A percentile compares a stretch with the other conserved stretches of the same genome.
Conservation (phyloP, 2,797 vertebrate genomes). For the Darevskia nairensis region DNA sequence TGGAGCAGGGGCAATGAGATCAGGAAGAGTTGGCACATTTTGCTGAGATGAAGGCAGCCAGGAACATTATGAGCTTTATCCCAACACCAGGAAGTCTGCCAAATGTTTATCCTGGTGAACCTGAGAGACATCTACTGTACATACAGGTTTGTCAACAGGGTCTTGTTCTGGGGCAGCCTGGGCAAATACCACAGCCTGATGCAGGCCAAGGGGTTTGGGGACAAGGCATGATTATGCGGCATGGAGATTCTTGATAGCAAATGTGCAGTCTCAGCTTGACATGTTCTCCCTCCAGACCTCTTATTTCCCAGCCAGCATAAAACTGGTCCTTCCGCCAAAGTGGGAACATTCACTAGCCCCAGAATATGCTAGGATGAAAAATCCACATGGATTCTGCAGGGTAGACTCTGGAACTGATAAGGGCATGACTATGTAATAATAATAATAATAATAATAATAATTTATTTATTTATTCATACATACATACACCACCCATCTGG, state of each 20-base stretch:
- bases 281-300: no score
- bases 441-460: no score
- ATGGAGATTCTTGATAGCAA: neutral
- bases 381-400: neutral
- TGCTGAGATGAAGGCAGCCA: neutral
- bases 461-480: no score
- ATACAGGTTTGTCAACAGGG: neutral
- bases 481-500: no score
- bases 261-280: neutral
- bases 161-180: neutral
- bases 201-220: neutral
- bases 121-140: neutral
- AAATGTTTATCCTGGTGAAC: neutral
- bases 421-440: neutral
- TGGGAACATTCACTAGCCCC: neutral
- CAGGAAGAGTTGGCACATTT: neutral
- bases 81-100: neutral
- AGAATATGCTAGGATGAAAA: neutral
- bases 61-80: neutral
- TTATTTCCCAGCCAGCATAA: neutral
- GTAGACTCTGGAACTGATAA: neutral
- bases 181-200: neutral
- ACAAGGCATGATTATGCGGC: neutral
- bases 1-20: neutral
- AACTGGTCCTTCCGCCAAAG: neutral